phyloP scores from a whole-genome alignment of 2,888 invertebrate genomes.

The Apamea sordens region DNA sequence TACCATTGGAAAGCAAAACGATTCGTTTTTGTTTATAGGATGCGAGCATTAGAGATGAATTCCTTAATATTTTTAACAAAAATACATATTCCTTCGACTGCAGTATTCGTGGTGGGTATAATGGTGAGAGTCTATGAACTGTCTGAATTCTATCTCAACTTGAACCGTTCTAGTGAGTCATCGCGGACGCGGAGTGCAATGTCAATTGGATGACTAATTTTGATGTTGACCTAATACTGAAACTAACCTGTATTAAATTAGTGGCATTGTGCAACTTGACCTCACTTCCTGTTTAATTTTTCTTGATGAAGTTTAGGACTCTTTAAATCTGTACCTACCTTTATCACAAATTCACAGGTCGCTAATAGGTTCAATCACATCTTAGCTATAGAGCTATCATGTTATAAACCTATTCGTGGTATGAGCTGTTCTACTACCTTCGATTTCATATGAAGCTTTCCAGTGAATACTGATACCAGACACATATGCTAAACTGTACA shows the following conservation, averaged over 20 bases:
- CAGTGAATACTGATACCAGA: not conserved
- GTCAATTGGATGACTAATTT: constrained; percentile 47
- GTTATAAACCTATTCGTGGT: not conserved
- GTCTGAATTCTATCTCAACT: constrained; percentile 6
- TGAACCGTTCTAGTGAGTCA: constrained; percentile 30
- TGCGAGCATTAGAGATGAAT: too few relatives aligned
- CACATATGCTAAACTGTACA: not conserved
- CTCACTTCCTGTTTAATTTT: constrained; percentile 21
- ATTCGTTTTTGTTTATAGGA: too few relatives aligned
- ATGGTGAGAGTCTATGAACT: not conserved
- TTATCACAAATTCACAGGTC: not conserved
- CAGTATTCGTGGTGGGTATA: not conserved
- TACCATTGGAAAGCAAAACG: too few relatives aligned
- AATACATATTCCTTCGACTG: not conserved
- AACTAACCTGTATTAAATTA: constrained; percentile 49
- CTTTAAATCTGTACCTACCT: not conserved
- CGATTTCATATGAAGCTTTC: not conserved
- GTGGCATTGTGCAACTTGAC: constrained; percentile 43
- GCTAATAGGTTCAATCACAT: not conserved
- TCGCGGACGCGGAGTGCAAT: constrained; percentile 34
- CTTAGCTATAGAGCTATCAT: not conserved
- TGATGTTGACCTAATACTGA: constrained; percentile 37
- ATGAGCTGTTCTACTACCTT: not conserved
- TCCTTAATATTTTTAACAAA: not conserved
- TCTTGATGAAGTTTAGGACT: not conserved